Evolutionary conservation across 2,888 invertebrate species (phyloP).

Genomic region (Agrotis clavis): DNA sequence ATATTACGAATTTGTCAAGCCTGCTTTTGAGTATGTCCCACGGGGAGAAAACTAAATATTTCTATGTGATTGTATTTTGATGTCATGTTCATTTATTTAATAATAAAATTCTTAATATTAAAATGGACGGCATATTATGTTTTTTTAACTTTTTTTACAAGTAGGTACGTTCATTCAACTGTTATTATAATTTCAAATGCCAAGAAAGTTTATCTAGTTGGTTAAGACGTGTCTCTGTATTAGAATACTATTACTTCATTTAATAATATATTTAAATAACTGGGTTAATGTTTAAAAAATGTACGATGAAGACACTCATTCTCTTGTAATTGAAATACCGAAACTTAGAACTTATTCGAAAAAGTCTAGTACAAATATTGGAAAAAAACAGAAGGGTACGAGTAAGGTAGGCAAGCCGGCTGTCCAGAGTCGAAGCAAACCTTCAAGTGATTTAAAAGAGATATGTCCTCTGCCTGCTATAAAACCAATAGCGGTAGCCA

Average conservation of each 20-base stretch:
- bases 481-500: conserved; percentile 67
- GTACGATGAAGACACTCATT: conserved; percentile 68
- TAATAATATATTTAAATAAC: neutral
- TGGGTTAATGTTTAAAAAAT: conserved; percentile 39
- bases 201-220: conserved; percentile 66
- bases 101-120: neutral
- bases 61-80: conserved; percentile 62
- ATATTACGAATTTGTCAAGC: conserved; percentile 81
- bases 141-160: neutral
- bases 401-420: conserved; percentile 39
- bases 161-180: neutral
- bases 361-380: conserved; percentile 23
- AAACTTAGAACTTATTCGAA: conserved; percentile 65
- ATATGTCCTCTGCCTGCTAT: conserved; percentile 69
- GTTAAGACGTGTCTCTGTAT: conserved; percentile 43
- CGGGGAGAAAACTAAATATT: conserved; percentile 24
- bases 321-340: conserved; percentile 72
- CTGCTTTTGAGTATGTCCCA: conserved; percentile 77
- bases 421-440: conserved; percentile 54
- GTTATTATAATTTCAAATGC: conserved; percentile 8
- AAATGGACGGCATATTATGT: conserved; percentile 17
- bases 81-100: conserved; percentile 8
- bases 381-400: conserved; percentile 62
- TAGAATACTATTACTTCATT: conserved; percentile 1
- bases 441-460: conserved; percentile 60